These are phyloP conservation scores for Ameiurus melas DNA, from an alignment of 2,113 vertebrate genomes.

Conservation along the genomic window DNA sequence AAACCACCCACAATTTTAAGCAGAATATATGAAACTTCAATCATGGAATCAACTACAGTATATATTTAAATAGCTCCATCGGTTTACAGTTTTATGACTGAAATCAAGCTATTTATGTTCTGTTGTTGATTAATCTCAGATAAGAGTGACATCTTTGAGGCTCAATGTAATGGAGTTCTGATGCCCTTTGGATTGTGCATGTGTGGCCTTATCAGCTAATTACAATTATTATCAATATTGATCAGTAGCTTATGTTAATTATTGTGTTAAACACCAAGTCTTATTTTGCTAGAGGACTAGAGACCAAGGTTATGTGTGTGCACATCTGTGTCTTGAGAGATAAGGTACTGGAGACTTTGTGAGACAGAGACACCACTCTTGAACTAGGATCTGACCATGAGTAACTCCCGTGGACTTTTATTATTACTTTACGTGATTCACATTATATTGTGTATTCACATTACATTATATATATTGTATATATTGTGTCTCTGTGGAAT, in stretches of 20 bases:
- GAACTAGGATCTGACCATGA: neutral
- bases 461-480: no score
- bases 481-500: neutral
- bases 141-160: neutral
- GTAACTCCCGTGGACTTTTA: neutral
- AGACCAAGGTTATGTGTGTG: neutral
- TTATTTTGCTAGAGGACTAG: neutral
- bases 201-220: neutral
- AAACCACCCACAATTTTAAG: neutral
- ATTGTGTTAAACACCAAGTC: neutral
- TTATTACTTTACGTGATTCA: neutral
- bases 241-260: neutral
- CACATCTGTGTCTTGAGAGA: neutral
- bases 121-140: slow-evolving; percentile 21
- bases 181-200: slow-evolving; percentile 19
- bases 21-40: neutral
- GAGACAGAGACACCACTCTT: neutral
- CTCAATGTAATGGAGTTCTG: neutral
- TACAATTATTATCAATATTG: neutral
- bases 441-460: neutral
- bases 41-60: neutral
- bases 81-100: slow-evolving; percentile 9
- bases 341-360: neutral
- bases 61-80: neutral
- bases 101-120: slow-evolving; percentile 8